Percentiles rank a stretch among this genome's conserved stretches.
phyloP scores from a whole-genome alignment of 2,113 vertebrate genomes.

The Amazona guildingii region DNA sequence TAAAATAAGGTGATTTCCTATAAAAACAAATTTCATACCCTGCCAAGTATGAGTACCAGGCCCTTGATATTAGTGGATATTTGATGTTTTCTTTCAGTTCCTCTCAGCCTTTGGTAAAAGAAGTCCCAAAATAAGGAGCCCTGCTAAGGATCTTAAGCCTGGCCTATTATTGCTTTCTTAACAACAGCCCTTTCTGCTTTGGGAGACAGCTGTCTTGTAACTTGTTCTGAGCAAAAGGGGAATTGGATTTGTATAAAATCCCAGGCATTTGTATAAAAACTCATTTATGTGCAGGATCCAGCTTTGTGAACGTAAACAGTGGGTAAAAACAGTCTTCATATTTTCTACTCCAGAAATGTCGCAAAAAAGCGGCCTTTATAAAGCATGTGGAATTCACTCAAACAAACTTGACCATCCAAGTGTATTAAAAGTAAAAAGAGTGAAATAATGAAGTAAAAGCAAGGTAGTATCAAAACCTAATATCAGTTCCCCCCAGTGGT shows the following conservation, averaged over 20 bases:
- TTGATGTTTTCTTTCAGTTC: conserved; percentile 17
- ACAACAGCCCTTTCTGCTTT: conserved; percentile 39
- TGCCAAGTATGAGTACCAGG: neutral
- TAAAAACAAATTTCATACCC: conserved; percentile 22
- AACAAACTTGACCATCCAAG: neutral
- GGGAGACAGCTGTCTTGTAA: neutral
- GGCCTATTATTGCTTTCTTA: conserved; percentile 27
- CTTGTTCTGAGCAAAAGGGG: neutral
- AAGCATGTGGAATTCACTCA: neutral
- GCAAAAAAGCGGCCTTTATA: neutral
- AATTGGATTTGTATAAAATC: conserved; percentile 33
- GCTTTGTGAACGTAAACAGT: conserved; percentile 30
- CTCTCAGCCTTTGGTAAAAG: conserved; percentile 11
- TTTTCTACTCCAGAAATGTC: neutral
- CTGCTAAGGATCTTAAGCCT: conserved; percentile 21
- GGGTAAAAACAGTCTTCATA: neutral
- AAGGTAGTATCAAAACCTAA: neutral
- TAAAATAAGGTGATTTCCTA: conserved; percentile 13
- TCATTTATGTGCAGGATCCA: conserved; percentile 30
- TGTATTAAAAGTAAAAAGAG: neutral
- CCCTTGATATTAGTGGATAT: neutral
- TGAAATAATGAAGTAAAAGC: neutral
- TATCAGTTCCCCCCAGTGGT: neutral
- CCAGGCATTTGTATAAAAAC: neutral
- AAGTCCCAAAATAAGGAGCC: neutral